Base-by-base conservation (phyloP, 2,888 invertebrate genomes). In the Chrysolina haemoptera region DNA sequence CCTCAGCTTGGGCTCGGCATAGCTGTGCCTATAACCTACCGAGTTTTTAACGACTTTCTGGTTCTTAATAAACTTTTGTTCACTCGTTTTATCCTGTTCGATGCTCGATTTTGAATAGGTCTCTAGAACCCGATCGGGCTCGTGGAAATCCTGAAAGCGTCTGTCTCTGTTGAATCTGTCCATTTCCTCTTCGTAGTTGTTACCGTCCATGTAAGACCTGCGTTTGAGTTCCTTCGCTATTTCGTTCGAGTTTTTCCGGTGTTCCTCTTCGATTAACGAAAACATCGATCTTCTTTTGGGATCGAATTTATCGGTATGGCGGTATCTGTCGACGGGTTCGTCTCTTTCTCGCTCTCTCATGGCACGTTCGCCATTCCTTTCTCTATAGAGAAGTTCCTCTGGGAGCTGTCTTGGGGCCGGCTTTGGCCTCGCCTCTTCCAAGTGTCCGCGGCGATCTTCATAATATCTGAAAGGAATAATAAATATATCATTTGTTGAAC, bases 1-100 rank as follows among this genome's bases (percentile, higher is more conserved):
- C 75, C 85, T 89, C 76, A 91, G 86, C 8, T 91, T 89, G 74
- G 91, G 90, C 80, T 93, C 93, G n/a, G 92, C 93, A 81, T 92
- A 93, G 83, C 92, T 93, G 83, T 93, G 93, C 68, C 93, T 89
- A 75, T 88, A 88, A 0, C 87, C 87, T 5, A 85, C 86, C 0
- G 82, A 71, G 67, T 80, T 83, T 22, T 82, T 82, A 20, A 78
- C 78, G 4, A 76, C 62, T 74, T 86, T 86, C 70, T 86, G 86
- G 75, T 85, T 86, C 69, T 86, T 87, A 0, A 82, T 70, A 66
- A 84, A 85, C 63, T 85, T 85, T 69, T 74, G 71, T 4, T 82
- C 81, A 0, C 81, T 79, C 1, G 84, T 79, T 78, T 85, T 85
- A 75, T 87, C 87, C 62, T 85, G 65, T 40, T 87, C 87, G 0